phyloP scores from a whole-genome alignment of 2,797 vertebrate genomes.

The Rhinoraja longicauda region DNA sequence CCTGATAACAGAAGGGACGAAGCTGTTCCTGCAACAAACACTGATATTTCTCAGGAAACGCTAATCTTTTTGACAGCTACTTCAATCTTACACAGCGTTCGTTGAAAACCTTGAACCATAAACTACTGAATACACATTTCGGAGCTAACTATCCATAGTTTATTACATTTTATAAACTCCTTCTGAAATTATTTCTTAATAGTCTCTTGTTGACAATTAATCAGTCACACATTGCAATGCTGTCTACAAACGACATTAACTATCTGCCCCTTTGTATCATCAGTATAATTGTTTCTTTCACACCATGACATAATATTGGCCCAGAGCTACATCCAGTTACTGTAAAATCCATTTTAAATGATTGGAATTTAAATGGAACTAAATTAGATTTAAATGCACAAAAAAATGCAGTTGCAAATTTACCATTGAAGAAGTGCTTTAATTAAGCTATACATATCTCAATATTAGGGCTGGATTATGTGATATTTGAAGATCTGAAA shows the following conservation, averaged over 20 bases:
- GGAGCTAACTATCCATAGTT: not conserved
- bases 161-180: not conserved
- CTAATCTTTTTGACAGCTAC: not conserved
- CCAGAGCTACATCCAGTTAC: not conserved
- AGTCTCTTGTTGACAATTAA: conserved; percentile 4
- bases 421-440: not conserved
- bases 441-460: not conserved
- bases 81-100: not conserved
- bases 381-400: not conserved
- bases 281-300: not conserved
- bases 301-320: not conserved
- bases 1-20: too few species aligned
- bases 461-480: not conserved
- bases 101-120: not conserved
- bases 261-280: not conserved
- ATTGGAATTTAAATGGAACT: not conserved
- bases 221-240: not conserved
- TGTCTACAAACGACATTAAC: not conserved
- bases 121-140: not conserved
- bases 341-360: not conserved
- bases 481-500: not conserved
- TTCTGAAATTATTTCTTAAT: conserved; percentile 1
- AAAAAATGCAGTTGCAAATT: not conserved
- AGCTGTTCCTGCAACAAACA: too few species aligned
- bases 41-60: not conserved